These are phyloP conservation scores for Patella depressa DNA, from an alignment of 2,888 invertebrate species.

Conservation along the genomic window DNA sequence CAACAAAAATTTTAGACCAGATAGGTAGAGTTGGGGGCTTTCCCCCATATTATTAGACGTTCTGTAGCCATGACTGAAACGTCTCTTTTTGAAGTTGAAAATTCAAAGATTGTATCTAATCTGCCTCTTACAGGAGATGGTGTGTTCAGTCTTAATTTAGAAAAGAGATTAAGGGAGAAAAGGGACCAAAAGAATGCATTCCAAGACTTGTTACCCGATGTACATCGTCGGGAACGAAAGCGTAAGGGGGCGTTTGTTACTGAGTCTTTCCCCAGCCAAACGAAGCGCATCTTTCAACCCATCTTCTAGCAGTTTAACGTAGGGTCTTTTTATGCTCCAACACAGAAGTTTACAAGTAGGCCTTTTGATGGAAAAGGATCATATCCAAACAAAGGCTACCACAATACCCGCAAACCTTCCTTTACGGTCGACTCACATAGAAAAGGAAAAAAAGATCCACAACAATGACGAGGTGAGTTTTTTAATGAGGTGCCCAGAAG, in stretches of 20 bases:
- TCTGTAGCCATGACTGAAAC: background rate
- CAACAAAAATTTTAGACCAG: background rate
- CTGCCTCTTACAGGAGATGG: constrained; percentile 13
- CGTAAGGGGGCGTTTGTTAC: no score
- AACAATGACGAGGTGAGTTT: no score
- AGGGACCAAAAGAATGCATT: constrained; percentile 36
- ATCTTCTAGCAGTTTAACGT: no score
- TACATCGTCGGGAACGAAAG: background rate
- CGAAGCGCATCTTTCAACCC: no score
- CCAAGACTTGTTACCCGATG: constrained; percentile 28
- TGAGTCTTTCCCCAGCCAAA: no score
- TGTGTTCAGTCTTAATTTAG: constrained; percentile 30
- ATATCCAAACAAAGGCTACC: no score
- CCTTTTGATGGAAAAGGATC: no score
- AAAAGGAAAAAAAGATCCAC: no score
- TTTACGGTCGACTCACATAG: no score
- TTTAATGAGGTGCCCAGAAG: constrained; percentile 17
- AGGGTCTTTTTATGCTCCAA: no score
- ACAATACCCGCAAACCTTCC: no score
- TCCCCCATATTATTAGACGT: background rate
- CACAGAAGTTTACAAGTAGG: no score
- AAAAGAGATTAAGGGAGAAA: constrained; percentile 30
- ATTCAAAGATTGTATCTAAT: background rate
- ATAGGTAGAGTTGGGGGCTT: background rate
- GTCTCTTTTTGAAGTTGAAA: background rate